Evolutionary conservation across 2,888 invertebrate genomes (phyloP).

Genomic region (Acanthosoma haemorrhoidale): DNA sequence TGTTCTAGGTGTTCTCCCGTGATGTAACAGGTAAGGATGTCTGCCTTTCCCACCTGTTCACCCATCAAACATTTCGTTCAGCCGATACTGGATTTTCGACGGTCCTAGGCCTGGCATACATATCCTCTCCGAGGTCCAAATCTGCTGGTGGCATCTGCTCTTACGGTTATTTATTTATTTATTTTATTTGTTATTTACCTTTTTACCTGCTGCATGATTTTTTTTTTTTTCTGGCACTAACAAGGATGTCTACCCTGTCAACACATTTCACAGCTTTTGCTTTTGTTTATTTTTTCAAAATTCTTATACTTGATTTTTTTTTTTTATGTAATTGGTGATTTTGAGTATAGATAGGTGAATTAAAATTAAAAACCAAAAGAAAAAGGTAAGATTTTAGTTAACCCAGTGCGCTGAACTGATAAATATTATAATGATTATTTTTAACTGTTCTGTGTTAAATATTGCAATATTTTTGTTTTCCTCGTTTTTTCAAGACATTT

Average conservation of each 20-base stretch:
- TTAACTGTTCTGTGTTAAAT: no score
- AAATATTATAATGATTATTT: no score
- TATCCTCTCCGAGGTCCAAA: conserved; percentile 49
- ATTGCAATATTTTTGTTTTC: no score
- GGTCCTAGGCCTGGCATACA: conserved; percentile 53
- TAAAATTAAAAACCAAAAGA: no score
- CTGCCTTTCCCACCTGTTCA: conserved; percentile 53
- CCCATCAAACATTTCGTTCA: conserved; percentile 50
- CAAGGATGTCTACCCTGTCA: not conserved
- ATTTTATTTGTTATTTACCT: not conserved
- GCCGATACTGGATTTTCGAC: conserved; percentile 46
- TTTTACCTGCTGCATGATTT: not conserved
- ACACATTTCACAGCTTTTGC: not conserved
- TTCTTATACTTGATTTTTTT: not conserved
- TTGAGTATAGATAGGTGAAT: not conserved
- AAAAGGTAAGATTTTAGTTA: no score
- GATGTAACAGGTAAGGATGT: conserved; percentile 45
- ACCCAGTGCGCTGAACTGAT: no score
- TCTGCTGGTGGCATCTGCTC: conserved; percentile 53
- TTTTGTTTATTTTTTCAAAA: not conserved
- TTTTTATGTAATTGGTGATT: not conserved
- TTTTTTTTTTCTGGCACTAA: not conserved
- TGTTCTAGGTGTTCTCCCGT: conserved; percentile 11
- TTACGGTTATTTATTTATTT: conserved; percentile 47
- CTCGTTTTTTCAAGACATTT: no score